Conservation (phyloP, 2,797 vertebrate species). For the Danionella dracula region DNA sequence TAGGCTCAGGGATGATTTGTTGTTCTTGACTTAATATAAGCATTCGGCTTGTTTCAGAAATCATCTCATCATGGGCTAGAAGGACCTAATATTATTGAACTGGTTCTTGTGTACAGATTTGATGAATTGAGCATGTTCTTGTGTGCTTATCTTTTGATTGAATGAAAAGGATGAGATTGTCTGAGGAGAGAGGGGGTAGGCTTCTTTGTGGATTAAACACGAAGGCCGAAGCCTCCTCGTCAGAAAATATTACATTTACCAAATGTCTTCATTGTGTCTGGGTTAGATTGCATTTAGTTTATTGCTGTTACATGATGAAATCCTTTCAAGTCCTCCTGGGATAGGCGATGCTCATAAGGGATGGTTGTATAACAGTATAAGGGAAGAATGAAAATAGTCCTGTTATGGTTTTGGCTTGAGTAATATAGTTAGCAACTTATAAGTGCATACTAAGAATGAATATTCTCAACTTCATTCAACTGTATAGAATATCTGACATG, state of each 20-base stretch:
- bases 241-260: slow-evolving; percentile 38
- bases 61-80: slow-evolving; percentile 23
- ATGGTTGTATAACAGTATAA: slow-evolving; percentile 4
- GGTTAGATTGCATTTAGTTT: slow-evolving; percentile 34
- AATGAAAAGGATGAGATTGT: slow-evolving; percentile 38
- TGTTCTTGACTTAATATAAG: slow-evolving; percentile 7
- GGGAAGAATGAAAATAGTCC: not conserved
- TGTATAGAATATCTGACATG: too few species aligned
- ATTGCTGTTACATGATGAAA: slow-evolving; percentile 33
- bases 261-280: slow-evolving; percentile 32
- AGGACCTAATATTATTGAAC: slow-evolving; percentile 28
- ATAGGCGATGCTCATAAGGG: slow-evolving; percentile 24
- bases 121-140: slow-evolving; percentile 39
- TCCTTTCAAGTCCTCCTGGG: slow-evolving; percentile 27
- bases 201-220: slow-evolving; percentile 38
- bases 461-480: too few species aligned
- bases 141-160: slow-evolving; percentile 40
- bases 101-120: slow-evolving; percentile 22
- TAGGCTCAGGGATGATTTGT: slow-evolving; percentile 17
- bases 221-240: slow-evolving; percentile 18
- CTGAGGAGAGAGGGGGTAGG: slow-evolving; percentile 10
- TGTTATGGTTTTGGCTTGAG: not conserved
- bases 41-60: slow-evolving; percentile 16
- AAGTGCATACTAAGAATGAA: too few species aligned
- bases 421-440: not conserved